Evolutionary conservation across 2,888 invertebrate species (phyloP).

Genomic region (Liodrosophila aerea): DNA sequence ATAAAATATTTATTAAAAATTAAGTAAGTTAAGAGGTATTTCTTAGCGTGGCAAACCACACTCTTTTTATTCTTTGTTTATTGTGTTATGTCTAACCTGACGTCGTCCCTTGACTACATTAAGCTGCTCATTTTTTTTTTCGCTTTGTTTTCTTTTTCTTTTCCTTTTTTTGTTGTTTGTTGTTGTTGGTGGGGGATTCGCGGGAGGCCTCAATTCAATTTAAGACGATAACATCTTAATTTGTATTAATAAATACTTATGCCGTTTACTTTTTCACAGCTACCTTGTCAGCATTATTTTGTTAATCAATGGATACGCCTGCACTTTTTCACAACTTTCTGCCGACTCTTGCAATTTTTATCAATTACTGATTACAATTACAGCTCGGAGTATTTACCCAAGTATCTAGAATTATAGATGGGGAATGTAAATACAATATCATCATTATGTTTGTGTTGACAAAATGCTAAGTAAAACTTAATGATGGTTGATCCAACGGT

Average conservation of each 20-base stretch:
- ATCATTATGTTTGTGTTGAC: too few relatives aligned
- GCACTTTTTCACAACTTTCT: neutral
- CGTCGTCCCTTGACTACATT: constrained; percentile 56
- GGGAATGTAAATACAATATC: too few relatives aligned
- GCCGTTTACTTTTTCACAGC: constrained; percentile 48
- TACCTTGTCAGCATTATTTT: constrained; percentile 49
- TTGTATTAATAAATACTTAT: constrained; percentile 75
- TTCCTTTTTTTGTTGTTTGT: constrained; percentile 36
- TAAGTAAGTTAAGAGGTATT: too few relatives aligned
- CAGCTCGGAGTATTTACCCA: neutral
- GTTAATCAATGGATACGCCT: constrained; percentile 50
- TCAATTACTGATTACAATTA: constrained; percentile 25
- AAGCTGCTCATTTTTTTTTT: constrained; percentile 63
- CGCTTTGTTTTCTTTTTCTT: constrained; percentile 51
- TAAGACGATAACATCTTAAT: constrained; percentile 79
- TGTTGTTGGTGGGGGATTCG: neutral
- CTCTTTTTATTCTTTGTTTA: constrained; percentile 16
- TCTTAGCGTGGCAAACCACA: neutral
- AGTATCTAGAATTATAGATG: neutral
- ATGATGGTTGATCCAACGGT: too few relatives aligned
- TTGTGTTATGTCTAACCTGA: constrained; percentile 15
- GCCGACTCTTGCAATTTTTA: constrained; percentile 3
- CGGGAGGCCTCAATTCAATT: constrained; percentile 60
- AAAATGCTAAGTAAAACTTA: too few relatives aligned
- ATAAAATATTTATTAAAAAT: too few relatives aligned